Conservation (phyloP, 2,888 invertebrate species). For the Ennomos erosarius region DNA sequence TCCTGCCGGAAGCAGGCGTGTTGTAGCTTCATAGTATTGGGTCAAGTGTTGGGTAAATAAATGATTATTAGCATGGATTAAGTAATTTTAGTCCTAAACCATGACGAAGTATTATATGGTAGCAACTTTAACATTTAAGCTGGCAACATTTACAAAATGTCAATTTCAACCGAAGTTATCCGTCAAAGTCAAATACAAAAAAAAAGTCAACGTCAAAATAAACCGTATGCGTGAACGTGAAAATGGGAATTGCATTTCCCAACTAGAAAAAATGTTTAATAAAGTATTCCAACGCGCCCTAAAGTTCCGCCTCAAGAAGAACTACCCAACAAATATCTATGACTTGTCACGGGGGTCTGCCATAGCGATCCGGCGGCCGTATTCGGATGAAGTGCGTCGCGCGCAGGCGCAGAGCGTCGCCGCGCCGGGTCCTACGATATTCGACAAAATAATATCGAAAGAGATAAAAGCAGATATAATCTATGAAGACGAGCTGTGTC, state of each 20-base stretch:
- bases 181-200: neutral
- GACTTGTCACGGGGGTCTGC: conserved; percentile 74
- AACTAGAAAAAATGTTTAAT: conserved; percentile 71
- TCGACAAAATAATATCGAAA: conserved; percentile 90
- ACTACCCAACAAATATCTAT: conserved; percentile 78
- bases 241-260: conserved; percentile 45
- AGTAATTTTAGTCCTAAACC: too few relatives aligned
- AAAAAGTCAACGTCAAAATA: conserved; percentile 16
- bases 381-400: conserved; percentile 75
- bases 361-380: conserved; percentile 68
- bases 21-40: too few relatives aligned
- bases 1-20: too few relatives aligned
- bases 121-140: too few relatives aligned
- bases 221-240: conserved; percentile 22
- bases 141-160: too few relatives aligned
- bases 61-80: too few relatives aligned
- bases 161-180: too few relatives aligned
- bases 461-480: conserved; percentile 93
- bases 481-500: conserved; percentile 91
- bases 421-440: conserved; percentile 86
- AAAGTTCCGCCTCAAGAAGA: conserved; percentile 75
- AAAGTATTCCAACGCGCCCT: conserved; percentile 79
- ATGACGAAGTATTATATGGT: too few relatives aligned
- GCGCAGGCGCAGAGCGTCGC: conserved; percentile 69
- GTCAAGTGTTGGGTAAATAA: too few relatives aligned